phyloP scores from a whole-genome alignment of 92 coral and sea anemone genomes.

The Epizoanthus rinbou region DNA sequence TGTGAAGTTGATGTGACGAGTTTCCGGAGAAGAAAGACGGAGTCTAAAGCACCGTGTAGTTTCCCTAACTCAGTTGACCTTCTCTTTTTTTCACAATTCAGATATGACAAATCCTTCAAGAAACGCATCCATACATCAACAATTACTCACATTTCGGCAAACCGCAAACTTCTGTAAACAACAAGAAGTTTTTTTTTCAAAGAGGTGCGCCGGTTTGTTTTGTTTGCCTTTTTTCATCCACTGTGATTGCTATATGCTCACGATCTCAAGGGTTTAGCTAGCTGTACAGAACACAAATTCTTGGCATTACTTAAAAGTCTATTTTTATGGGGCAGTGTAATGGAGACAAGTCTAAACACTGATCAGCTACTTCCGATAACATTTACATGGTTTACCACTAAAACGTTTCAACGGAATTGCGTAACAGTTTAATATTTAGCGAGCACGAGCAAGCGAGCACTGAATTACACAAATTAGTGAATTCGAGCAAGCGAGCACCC shows the following conservation, averaged over 20 bases:
- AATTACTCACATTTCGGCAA: not conserved
- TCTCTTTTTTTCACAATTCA: not conserved
- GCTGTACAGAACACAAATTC: conserved; percentile 5
- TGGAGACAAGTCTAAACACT: too few species aligned
- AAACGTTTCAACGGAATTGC: too few species aligned
- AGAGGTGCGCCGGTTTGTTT: not conserved
- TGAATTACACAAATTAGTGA: too few species aligned
- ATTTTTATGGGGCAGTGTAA: too few species aligned
- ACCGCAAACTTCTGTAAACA: not conserved
- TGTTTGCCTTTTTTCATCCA: not conserved
- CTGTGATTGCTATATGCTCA: not conserved
- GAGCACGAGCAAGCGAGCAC: too few species aligned
- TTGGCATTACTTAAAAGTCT: too few species aligned
- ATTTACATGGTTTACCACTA: too few species aligned
- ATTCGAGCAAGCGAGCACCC: too few species aligned
- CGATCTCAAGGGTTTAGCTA: not conserved
- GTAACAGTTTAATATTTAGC: too few species aligned
- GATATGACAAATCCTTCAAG: not conserved
- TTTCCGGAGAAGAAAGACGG: conserved; percentile 24
- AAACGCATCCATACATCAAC: not conserved
- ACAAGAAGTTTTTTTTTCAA: conserved; percentile 6
- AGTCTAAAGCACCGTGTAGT: not conserved
- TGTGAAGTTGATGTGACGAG: conserved; percentile 20
- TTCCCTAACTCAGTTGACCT: not conserved
- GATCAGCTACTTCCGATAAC: too few species aligned